Base-by-base conservation (phyloP, 2,113 vertebrate genomes). In the Tachycineta bicolor region DNA sequence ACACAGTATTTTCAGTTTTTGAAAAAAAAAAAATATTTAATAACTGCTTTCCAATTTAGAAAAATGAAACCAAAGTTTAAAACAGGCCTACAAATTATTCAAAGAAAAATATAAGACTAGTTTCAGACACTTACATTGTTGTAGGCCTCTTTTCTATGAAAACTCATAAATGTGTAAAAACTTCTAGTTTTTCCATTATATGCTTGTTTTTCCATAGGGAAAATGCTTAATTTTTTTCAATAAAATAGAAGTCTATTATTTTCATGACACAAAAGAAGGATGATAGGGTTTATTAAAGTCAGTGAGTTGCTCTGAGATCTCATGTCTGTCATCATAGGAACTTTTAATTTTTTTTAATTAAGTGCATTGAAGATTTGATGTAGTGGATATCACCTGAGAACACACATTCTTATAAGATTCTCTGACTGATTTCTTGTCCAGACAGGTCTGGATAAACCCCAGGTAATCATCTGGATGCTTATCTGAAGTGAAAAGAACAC, bases 381-480 rank as follows among this genome's bases (percentile, higher is more conserved):
- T 60, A 39, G 6, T 46, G 15, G 47, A 84, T 90, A 95, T 90
- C 55, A n/a, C 8, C 24, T 58, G 60, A 74, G 7, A 29, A n/a
- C 20, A 83, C 43, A 84, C 5, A 34, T 68, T 77, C 20, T 94
- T 84, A 71, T 80, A 83, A 77, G 79, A 84, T 80, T 93, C 29
- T 77, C 18, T 62, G 53, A 17, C 33, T 91, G 53, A 87, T 94
- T 93, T 88, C 25, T 90, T 90, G 53, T 76, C 16, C 52, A 89
- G 44, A n/a, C 14, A 86, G 49, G 20, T 58, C n/a, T 80, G 47
- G 28, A 67, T 90, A 95, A 94, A 64, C 6, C 25, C 21, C 37
- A 90, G 58, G 62, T 90, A 91, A 69, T 50, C n/a, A 74, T 94
- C 47, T 94, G 26, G 37, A 77, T 94, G 76, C 12, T 97, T 90